A percentile compares a stretch with the other conserved stretches of the same genome.
These are phyloP conservation scores for Macheiramphus alcinus DNA, from an alignment of 2,113 vertebrate species.

Conservation along the genomic window DNA sequence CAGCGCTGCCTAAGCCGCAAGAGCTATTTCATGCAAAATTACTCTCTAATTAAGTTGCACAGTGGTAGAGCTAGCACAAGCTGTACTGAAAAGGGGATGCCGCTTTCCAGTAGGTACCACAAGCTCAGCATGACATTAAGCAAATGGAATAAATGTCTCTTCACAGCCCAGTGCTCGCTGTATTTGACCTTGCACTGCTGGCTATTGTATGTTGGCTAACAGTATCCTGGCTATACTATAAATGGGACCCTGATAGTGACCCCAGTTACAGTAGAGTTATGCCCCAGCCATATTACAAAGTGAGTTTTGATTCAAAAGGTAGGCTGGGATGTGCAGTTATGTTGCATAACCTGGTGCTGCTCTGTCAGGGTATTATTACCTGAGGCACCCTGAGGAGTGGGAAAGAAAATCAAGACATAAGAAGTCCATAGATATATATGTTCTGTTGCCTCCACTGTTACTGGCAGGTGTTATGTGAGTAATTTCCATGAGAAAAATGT, in stretches of 20 bases:
- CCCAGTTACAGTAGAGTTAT: background rate
- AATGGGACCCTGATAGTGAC: background rate
- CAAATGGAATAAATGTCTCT: slow-evolving; percentile 36
- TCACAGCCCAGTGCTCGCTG: background rate
- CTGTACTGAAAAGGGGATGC: slow-evolving; percentile 2
- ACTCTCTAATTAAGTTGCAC: slow-evolving; percentile 44
- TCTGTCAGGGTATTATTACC: background rate
- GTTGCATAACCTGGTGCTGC: background rate
- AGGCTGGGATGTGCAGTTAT: background rate
- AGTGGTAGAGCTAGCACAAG: slow-evolving; percentile 31
- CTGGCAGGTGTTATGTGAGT: background rate
- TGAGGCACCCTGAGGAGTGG: background rate
- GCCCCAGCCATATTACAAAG: background rate
- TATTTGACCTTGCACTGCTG: slow-evolving; percentile 24
- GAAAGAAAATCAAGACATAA: background rate
- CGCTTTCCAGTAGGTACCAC: slow-evolving; percentile 19
- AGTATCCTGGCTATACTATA: background rate
- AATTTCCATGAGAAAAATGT: background rate
- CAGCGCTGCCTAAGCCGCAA: background rate
- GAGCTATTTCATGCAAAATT: slow-evolving; percentile 52
- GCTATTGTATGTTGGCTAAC: background rate
- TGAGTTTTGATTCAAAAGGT: background rate
- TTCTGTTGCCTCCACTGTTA: background rate
- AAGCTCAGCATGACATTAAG: background rate
- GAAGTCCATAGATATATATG: background rate